Percentiles rank a stretch among this genome's conserved stretches.
Conservation (phyloP, 2,797 vertebrate species). For the Acestrorhynchus altus region DNA sequence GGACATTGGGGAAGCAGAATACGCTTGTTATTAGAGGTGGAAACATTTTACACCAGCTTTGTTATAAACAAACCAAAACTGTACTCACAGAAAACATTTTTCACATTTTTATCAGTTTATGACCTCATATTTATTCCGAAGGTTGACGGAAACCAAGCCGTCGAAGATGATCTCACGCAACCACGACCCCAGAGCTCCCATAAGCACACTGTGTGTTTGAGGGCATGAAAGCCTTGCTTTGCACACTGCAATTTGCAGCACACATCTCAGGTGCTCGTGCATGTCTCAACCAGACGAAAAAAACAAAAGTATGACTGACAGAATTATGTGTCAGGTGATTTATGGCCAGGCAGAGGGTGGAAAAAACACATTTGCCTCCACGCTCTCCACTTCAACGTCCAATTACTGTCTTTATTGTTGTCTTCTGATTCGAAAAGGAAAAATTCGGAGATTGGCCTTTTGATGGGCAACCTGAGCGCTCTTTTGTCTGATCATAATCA, state of each 20-base stretch:
- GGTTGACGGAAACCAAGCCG: too few species aligned
- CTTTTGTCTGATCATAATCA: neutral
- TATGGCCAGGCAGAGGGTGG: constrained; percentile 74
- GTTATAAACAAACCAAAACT: too few species aligned
- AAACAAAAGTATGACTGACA: constrained; percentile 81
- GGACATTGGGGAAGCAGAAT: too few species aligned
- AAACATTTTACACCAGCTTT: too few species aligned
- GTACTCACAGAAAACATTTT: too few species aligned
- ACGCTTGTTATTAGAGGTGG: too few species aligned
- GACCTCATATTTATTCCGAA: too few species aligned
- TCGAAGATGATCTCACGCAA: neutral
- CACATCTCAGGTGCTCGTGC: constrained; percentile 78
- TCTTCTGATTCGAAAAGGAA: constrained; percentile 33
- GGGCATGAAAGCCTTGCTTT: constrained; percentile 57
- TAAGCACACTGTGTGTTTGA: neutral
- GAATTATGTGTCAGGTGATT: constrained; percentile 83
- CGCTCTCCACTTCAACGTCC: constrained; percentile 61
- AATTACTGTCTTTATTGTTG: constrained; percentile 74
- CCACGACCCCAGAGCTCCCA: neutral
- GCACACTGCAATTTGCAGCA: constrained; percentile 79
- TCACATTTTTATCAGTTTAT: too few species aligned
- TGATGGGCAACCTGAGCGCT: neutral
- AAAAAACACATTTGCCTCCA: constrained; percentile 69
- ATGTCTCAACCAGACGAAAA: constrained; percentile 83
- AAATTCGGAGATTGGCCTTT: constrained; percentile 18